Percentiles rank a stretch among this genome's conserved stretches.
Evolutionary conservation across 2,113 vertebrate species (phyloP).

Genomic region (Budorcas taxicolor): DNA sequence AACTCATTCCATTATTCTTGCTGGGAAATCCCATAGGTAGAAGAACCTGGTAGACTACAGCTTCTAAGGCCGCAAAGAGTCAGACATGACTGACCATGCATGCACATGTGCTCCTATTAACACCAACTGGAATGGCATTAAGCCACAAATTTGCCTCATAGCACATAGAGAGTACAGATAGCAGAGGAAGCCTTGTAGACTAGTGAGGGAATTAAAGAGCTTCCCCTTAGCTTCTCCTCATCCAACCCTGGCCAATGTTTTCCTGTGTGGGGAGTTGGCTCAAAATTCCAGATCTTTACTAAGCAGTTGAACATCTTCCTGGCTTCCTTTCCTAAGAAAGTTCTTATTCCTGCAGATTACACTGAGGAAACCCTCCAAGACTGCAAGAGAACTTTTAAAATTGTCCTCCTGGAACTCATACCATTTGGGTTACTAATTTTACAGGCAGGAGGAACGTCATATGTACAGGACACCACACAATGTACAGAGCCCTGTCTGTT

Average conservation of each 20-base stretch:
- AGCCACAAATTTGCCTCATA: not conserved
- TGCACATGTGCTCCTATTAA: not conserved
- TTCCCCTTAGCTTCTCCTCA: not conserved
- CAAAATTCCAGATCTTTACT: not conserved
- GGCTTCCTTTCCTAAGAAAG: not conserved
- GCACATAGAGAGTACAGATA: not conserved
- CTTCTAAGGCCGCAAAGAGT: not conserved
- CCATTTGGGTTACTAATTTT: not conserved
- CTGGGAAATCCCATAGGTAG: not conserved
- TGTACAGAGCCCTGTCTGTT: not conserved
- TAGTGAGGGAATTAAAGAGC: not conserved
- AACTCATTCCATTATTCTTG: not conserved
- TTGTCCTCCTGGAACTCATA: not conserved
- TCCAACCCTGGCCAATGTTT: not conserved
- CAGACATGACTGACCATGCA: not conserved
- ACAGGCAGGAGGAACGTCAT: not conserved
- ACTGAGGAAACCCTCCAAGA: not conserved
- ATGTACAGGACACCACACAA: not conserved
- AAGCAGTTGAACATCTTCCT: not conserved
- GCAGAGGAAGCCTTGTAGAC: not conserved
- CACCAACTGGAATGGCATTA: not conserved
- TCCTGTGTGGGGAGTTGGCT: not conserved
- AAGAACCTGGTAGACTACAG: not conserved
- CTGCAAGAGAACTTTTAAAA: not conserved
- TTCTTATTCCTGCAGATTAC: not conserved